Evolutionary conservation across 2,113 vertebrate genomes (phyloP).

Genomic region (Phylloscopus trochiloides): DNA sequence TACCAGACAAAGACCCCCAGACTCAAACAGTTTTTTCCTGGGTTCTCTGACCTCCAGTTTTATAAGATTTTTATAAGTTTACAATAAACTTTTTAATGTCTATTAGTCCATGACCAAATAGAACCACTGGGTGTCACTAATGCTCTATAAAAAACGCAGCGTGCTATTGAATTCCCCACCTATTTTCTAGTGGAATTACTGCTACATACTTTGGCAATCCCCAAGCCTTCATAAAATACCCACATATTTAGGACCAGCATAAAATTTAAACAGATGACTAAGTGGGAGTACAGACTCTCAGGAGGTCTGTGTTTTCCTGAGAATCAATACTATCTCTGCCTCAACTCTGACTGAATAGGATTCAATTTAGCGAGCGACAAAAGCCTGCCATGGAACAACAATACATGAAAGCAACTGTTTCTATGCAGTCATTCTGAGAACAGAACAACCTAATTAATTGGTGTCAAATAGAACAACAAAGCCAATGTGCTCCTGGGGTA

Average conservation of each 20-base stretch:
- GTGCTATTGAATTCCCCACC: fast-evolving
- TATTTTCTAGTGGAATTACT: neutral
- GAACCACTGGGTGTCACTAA: constrained; percentile 56
- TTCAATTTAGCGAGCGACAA: neutral
- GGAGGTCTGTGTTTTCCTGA: neutral
- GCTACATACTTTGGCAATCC: neutral
- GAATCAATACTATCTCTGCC: neutral
- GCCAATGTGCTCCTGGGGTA: neutral
- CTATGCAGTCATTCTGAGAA: neutral
- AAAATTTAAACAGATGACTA: neutral
- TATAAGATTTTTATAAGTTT: neutral
- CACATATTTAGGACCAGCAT: neutral
- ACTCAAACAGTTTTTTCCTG: neutral
- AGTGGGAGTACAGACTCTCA: neutral
- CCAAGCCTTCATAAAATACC: neutral
- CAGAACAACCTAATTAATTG: neutral
- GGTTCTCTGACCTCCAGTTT: neutral
- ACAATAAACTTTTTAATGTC: neutral
- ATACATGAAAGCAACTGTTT: neutral
- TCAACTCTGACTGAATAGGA: neutral
- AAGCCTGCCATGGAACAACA: neutral
- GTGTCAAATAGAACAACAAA: constrained; percentile 12
- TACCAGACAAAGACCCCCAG: neutral
- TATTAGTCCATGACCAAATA: neutral
- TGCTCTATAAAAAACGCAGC: neutral